Percentiles rank a stretch among this genome's conserved stretches.
Conservation (phyloP, 53 echinoderm and acorn worm genomes). For the Apostichopus leukothele region DNA sequence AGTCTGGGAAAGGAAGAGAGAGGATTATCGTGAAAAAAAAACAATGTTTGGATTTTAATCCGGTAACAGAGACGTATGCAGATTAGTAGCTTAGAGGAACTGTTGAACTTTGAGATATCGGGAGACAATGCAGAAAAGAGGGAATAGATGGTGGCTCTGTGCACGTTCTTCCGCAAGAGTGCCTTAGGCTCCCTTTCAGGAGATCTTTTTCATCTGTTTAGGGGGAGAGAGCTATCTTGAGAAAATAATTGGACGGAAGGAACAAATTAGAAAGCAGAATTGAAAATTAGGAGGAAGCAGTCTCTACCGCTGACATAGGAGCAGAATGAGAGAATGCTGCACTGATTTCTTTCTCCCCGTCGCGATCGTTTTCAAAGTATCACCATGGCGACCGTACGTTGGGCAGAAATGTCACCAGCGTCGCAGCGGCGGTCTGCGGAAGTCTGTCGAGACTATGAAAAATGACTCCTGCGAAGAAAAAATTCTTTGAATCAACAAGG, state of each 20-base stretch:
- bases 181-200: background rate
- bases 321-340: background rate
- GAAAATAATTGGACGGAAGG: conserved; percentile 14
- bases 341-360: background rate
- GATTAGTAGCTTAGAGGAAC: background rate
- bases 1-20: background rate
- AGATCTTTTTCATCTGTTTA: background rate
- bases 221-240: background rate
- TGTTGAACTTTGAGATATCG: background rate
- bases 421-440: background rate
- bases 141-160: background rate
- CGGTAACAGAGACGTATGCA: background rate
- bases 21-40: background rate
- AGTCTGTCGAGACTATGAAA: background rate
- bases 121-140: background rate
- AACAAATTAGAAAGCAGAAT: conserved; percentile 6
- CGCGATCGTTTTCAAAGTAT: background rate
- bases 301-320: background rate
- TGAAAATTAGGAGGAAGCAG: background rate
- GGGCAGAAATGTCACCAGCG: background rate
- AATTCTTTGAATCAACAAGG: background rate
- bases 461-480: background rate
- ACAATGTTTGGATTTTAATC: background rate
- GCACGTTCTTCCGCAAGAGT: background rate
- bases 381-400: background rate